These are phyloP conservation scores for Nemapogon koenigi DNA, from an alignment of 2,888 invertebrate species.

Conservation along the genomic window DNA sequence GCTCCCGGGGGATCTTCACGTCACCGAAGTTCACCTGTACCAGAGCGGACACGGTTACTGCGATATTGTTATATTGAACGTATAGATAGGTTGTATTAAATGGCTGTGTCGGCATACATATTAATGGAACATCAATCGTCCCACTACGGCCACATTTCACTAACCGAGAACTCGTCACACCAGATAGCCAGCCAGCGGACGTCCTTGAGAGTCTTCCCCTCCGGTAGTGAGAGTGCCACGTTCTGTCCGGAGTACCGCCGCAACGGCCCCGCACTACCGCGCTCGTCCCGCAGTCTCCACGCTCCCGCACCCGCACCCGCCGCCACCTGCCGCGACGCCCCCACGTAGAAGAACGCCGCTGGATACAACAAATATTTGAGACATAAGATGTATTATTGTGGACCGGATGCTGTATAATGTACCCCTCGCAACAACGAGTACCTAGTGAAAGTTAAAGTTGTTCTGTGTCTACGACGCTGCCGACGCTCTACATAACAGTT, in stretches of 20 bases:
- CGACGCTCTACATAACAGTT: too few relatives aligned
- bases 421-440: too few relatives aligned
- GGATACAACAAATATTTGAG: slow-evolving; percentile 30
- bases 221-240: slow-evolving; percentile 85
- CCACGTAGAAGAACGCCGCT: slow-evolving; percentile 94
- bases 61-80: too few relatives aligned
- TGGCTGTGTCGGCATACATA: too few relatives aligned
- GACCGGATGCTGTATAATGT: too few relatives aligned
- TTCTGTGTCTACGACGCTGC: too few relatives aligned
- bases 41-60: not conserved
- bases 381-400: too few relatives aligned
- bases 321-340: slow-evolving; percentile 71
- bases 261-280: slow-evolving; percentile 79
- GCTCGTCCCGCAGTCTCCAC: slow-evolving; percentile 81
- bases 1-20: slow-evolving; percentile 76
- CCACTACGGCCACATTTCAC: too few relatives aligned
- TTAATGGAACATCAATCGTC: too few relatives aligned
- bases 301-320: slow-evolving; percentile 59
- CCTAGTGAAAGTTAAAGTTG: too few relatives aligned
- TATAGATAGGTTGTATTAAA: too few relatives aligned
- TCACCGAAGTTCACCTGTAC: slow-evolving; percentile 88
- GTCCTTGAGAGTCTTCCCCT: slow-evolving; percentile 82
- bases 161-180: slow-evolving; percentile 89
- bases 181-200: slow-evolving; percentile 90
- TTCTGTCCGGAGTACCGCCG: slow-evolving; percentile 82